phyloP scores from a whole-genome alignment of 1,140 invertebrate species.

The Macrostomum lignano region DNA sequence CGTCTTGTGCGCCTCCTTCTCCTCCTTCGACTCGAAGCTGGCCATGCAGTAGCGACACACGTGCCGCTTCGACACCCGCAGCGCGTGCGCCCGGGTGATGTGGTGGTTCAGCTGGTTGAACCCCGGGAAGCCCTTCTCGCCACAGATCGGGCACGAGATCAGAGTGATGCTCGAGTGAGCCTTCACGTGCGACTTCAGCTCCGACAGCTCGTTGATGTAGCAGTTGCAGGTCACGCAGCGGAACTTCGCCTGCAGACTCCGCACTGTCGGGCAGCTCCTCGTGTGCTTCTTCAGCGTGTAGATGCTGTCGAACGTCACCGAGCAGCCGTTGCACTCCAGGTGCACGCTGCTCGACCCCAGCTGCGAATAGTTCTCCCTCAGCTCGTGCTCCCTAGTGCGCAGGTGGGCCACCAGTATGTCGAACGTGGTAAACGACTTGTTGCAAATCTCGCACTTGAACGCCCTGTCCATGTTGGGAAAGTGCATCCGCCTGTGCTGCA shows the following conservation, averaged over 20 bases:
- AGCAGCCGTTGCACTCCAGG: background rate
- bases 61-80: background rate
- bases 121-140: background rate
- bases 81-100: background rate
- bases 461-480: background rate
- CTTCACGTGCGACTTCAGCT: background rate
- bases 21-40: background rate
- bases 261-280: background rate
- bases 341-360: background rate
- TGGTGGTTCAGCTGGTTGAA: constrained; percentile 3
- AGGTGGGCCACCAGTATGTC: constrained; percentile 1
- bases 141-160: background rate
- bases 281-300: background rate
- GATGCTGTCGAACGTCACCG: background rate
- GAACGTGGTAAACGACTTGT: background rate
- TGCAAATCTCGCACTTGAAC: constrained; percentile 3
- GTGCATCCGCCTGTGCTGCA: constrained; percentile 7
- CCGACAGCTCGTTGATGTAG: background rate
- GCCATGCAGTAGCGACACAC: constrained; percentile 1
- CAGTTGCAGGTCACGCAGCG: background rate
- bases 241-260: background rate
- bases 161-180: background rate
- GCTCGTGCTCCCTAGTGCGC: background rate
- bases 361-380: background rate
- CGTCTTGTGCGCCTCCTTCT: background rate